Conservation (phyloP, 2,888 invertebrate species). For the Lithophane semibrunnea region DNA sequence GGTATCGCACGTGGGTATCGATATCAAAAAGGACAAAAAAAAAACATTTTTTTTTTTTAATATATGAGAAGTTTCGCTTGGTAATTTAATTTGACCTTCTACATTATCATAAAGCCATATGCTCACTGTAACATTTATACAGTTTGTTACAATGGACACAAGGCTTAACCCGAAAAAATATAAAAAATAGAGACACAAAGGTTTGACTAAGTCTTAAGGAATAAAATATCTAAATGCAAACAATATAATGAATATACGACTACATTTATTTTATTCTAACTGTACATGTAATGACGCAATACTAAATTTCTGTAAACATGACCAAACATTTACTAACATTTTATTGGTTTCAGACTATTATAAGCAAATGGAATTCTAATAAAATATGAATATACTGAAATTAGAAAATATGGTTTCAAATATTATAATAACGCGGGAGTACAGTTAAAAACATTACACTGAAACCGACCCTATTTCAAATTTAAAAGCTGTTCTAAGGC, state of each 20-base stretch:
- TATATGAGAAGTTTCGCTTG: neutral
- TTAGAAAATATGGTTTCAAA: neutral
- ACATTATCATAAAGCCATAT: slow-evolving; percentile 37
- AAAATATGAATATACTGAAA: neutral
- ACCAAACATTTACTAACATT: slow-evolving; percentile 14
- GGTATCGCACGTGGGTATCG: no score
- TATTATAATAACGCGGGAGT: neutral
- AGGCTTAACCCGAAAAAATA: slow-evolving; percentile 32
- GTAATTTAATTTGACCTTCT: neutral
- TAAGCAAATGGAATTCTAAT: neutral
- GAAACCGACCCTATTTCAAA: neutral
- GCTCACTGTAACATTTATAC: slow-evolving; percentile 18
- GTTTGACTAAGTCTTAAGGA: slow-evolving; percentile 36
- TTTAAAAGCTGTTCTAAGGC: neutral
- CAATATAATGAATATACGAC: slow-evolving; percentile 48
- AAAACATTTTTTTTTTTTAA: no score
- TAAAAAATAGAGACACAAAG: slow-evolving; percentile 36
- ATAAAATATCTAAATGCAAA: slow-evolving; percentile 61
- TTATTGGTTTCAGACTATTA: neutral
- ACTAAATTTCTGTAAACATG: slow-evolving; percentile 48
- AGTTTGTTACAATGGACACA: slow-evolving; percentile 15
- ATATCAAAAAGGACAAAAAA: no score
- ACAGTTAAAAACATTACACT: neutral
- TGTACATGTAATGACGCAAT: slow-evolving; percentile 58
- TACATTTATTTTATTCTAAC: slow-evolving; percentile 36